Percentiles rank a stretch among this genome's conserved stretches.
These are phyloP conservation scores for Ips typographus DNA, from an alignment of 1,140 invertebrate genomes.

Conservation along the genomic window DNA sequence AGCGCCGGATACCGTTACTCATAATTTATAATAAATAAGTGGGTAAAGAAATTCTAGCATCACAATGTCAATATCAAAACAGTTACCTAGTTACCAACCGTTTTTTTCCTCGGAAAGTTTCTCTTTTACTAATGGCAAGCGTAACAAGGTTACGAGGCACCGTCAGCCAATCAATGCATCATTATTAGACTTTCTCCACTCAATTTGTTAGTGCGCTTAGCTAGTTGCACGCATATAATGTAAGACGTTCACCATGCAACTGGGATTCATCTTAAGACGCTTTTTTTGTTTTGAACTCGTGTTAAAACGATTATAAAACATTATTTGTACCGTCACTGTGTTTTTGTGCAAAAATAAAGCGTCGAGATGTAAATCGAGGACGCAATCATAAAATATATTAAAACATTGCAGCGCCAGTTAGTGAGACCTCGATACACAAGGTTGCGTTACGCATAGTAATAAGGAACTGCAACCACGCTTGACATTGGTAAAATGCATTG, in stretches of 20 bases:
- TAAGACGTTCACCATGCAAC: too few relatives aligned
- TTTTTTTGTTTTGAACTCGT: too few relatives aligned
- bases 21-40: constrained; percentile 25
- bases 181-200: constrained; percentile 49
- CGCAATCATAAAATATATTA: constrained; percentile 43
- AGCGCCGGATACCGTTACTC: constrained; percentile 31
- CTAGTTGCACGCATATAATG: not conserved
- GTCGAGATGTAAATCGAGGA: constrained; percentile 44
- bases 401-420: constrained; percentile 39
- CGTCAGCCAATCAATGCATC: constrained; percentile 46
- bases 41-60: constrained; percentile 36
- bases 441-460: constrained; percentile 46
- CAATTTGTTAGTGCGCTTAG: constrained; percentile 25
- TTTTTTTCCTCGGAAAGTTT: constrained; percentile 44
- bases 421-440: constrained; percentile 42
- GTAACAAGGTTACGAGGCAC: constrained; percentile 49
- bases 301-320: not conserved
- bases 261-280: too few relatives aligned
- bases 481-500: constrained; percentile 36
- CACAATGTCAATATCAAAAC: constrained; percentile 46
- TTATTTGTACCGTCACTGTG: constrained; percentile 16
- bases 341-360: constrained; percentile 33
- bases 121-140: constrained; percentile 49
- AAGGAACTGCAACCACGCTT: constrained; percentile 44
- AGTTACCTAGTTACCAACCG: constrained; percentile 41